A percentile compares a stretch with the other conserved stretches of the same genome.
Evolutionary conservation across 2,113 vertebrate species (phyloP).

Genomic region (Ibidorhyncha struthersii): DNA sequence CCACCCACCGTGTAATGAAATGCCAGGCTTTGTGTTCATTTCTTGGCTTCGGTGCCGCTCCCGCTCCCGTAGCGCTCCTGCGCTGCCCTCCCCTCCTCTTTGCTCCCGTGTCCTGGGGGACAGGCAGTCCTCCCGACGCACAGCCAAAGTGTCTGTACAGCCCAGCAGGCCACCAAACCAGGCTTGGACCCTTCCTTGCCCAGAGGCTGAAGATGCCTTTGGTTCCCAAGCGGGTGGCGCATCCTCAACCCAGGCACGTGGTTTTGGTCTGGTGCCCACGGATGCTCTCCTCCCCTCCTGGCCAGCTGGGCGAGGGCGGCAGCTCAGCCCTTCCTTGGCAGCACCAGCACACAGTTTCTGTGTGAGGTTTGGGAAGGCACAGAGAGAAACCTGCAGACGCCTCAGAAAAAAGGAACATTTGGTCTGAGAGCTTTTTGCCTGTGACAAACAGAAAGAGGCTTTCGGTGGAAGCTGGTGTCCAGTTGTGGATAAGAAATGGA

Average conservation of each 20-base stretch:
- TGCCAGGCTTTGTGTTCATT: not conserved
- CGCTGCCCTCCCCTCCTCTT: not conserved
- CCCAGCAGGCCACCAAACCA: not conserved
- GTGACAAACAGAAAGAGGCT: not conserved
- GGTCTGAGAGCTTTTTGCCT: not conserved
- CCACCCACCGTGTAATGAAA: not conserved
- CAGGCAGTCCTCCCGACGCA: not conserved
- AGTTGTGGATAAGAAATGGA: not conserved
- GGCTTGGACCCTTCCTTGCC: not conserved
- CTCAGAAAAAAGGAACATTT: not conserved
- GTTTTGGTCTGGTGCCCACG: not conserved
- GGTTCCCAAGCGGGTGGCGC: not conserved
- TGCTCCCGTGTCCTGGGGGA: not conserved
- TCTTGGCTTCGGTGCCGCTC: too few relatives aligned
- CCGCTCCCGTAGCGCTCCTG: rapidly evolving
- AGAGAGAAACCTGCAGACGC: not conserved
- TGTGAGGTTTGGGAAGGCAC: not conserved
- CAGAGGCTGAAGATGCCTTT: not conserved
- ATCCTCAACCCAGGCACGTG: not conserved
- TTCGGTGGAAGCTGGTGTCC: not conserved
- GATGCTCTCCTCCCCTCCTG: not conserved
- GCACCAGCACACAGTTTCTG: not conserved
- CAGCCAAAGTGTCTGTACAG: not conserved
- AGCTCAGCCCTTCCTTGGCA: not conserved
- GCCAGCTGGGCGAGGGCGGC: not conserved